phyloP scores from a whole-genome alignment of 2,113 vertebrate species.

The Podarcis raffonei region DNA sequence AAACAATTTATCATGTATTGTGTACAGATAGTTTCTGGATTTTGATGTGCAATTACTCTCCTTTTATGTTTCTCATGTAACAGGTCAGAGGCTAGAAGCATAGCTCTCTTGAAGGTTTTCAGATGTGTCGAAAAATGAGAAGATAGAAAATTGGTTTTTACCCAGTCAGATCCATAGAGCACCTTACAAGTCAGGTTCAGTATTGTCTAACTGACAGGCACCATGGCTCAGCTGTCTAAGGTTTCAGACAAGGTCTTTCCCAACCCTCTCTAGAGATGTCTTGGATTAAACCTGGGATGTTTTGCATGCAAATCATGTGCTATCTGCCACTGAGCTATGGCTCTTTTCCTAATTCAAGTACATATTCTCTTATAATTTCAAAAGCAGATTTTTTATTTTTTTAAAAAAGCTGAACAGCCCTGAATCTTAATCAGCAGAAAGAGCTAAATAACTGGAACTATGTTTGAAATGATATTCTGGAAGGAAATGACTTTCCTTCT shows the following conservation, averaged over 20 bases:
- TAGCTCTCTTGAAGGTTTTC: not conserved
- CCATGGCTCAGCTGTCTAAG: not conserved
- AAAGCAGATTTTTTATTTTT: conserved; percentile 29
- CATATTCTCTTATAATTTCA: fast-evolving
- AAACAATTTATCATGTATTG: too few relatives aligned
- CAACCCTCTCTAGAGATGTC: not conserved
- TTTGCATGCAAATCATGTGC: not conserved
- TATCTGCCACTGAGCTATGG: not conserved
- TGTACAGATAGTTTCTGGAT: not conserved
- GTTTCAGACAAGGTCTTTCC: not conserved
- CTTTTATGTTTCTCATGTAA: not conserved
- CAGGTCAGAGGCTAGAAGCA: not conserved
- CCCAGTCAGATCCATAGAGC: too few relatives aligned
- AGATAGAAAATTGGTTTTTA: too few relatives aligned
- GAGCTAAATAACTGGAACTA: conserved; percentile 20
- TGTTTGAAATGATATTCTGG: conserved; percentile 47
- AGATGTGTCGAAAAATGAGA: not conserved
- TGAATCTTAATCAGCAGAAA: conserved; percentile 37
- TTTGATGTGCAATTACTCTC: not conserved
- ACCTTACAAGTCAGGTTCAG: not conserved
- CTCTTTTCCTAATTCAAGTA: conserved; percentile 15
- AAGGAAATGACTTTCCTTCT: conserved; percentile 32
- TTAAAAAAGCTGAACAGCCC: not conserved
- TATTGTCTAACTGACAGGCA: not conserved
- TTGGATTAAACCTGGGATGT: not conserved